Conservation (phyloP, 2,113 vertebrate genomes). For the Buteo buteo region DNA sequence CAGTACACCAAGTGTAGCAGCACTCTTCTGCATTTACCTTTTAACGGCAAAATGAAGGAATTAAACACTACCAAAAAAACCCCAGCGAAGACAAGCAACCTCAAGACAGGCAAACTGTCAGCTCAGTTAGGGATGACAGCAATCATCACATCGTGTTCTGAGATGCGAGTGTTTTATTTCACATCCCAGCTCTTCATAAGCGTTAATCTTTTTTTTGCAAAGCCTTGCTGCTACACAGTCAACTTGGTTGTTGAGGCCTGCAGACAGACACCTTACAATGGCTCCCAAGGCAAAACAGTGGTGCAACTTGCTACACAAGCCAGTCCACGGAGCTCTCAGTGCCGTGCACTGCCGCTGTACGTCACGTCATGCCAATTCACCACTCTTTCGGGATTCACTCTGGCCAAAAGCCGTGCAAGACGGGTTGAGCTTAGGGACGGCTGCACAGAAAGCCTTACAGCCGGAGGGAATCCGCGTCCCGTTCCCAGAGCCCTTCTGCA, state of each 20-base stretch:
- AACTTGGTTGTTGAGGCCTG: background rate
- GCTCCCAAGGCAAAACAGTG: background rate
- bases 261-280: rapidly evolving
- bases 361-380: background rate
- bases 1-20: background rate
- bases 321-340: background rate
- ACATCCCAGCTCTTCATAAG: background rate
- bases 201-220: background rate
- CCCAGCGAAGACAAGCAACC: background rate
- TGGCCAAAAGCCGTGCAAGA: background rate
- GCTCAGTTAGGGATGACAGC: background rate
- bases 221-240: background rate
- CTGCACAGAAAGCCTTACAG: background rate
- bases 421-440: background rate
- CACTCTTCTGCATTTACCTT: background rate
- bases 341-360: background rate
- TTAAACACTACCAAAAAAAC: background rate
- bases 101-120: background rate
- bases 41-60: background rate
- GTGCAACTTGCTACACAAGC: background rate
- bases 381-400: background rate
- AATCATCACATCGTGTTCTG: background rate
- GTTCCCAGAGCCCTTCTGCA: background rate
- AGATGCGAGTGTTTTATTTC: background rate
- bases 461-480: background rate